phyloP scores from a whole-genome alignment of 2,888 invertebrate species.

The Hymenopus coronatus region DNA sequence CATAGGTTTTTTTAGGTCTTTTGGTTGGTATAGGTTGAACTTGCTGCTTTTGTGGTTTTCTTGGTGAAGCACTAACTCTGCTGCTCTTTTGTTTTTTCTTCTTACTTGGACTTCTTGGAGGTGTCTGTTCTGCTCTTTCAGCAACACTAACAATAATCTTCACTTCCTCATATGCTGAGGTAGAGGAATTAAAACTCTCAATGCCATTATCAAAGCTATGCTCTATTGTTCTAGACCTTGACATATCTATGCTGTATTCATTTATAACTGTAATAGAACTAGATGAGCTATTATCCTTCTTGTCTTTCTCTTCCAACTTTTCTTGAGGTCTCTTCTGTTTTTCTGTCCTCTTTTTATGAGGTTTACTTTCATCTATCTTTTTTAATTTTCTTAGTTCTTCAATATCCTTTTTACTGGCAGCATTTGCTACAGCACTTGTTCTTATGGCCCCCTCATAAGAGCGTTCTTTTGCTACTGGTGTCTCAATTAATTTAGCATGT shows the following conservation, averaged over 20 bases:
- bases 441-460: background rate
- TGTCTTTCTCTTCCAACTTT: background rate
- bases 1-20: background rate
- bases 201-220: background rate
- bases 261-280: constrained; percentile 31
- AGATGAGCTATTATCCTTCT: background rate
- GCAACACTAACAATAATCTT: background rate
- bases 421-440: background rate
- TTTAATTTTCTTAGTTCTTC: background rate
- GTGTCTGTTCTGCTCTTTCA: background rate
- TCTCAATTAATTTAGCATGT: background rate
- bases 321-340: background rate
- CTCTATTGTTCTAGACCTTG: background rate
- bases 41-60: background rate
- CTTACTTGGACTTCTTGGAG: background rate
- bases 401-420: background rate
- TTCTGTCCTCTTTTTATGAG: background rate
- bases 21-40: background rate
- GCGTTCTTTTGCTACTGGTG: background rate
- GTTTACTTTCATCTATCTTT: background rate
- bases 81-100: background rate
- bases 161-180: background rate
- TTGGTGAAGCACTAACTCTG: background rate
- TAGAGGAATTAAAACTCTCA: background rate
- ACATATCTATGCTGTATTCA: background rate